Evolutionary conservation across 2,797 vertebrate species (phyloP).

Genomic region (Argya squamiceps): DNA sequence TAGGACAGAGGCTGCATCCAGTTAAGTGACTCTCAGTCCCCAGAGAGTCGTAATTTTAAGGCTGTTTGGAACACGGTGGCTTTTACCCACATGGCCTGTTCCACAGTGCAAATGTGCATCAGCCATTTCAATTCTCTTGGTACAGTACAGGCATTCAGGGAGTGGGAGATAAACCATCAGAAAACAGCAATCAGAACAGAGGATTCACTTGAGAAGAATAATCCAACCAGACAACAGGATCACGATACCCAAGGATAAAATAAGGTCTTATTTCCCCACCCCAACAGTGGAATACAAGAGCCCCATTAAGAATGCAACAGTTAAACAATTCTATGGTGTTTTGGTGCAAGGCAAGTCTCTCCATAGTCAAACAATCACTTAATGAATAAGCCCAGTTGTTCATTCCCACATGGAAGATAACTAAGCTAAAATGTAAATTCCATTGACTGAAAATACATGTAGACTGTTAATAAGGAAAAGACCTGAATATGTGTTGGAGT

Average conservation of each 20-base stretch:
- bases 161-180: not conserved
- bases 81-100: not conserved
- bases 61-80: slow-evolving; percentile 44
- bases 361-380: not conserved
- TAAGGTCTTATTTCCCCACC: not conserved
- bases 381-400: not conserved
- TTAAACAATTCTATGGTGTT: not conserved
- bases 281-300: not conserved
- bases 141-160: not conserved
- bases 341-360: not conserved
- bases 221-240: not conserved
- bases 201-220: not conserved
- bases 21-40: slow-evolving; percentile 46
- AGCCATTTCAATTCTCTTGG: slow-evolving; percentile 16
- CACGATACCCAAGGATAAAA: not conserved
- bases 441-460: not conserved
- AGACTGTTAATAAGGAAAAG: not conserved
- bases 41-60: slow-evolving; percentile 41
- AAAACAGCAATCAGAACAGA: not conserved
- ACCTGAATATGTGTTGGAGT: not conserved
- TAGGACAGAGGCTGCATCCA: slow-evolving; percentile 44
- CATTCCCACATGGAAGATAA: not conserved
- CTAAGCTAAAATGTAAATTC: not conserved
- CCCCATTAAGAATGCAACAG: not conserved
- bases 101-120: slow-evolving; percentile 52